These are phyloP conservation scores for Ochotona curzoniae DNA, from an alignment of 2,113 vertebrate genomes.

Conservation along the genomic window DNA sequence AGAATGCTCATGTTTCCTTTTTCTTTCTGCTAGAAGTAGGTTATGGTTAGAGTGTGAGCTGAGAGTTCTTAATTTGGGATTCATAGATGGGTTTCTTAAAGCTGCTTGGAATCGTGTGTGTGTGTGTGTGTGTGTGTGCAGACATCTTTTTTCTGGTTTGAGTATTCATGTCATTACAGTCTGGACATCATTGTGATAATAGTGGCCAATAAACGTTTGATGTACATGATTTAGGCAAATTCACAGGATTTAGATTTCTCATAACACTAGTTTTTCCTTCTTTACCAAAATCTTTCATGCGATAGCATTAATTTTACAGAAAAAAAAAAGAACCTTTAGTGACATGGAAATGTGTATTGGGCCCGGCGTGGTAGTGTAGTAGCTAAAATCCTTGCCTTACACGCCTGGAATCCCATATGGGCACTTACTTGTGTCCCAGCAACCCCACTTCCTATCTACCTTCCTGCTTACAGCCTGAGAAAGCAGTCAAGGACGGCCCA, in stretches of 20 bases:
- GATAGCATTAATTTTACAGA: no score
- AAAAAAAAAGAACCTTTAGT: no score
- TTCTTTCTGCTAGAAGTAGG: constrained; percentile 41
- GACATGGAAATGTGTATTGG: no score
- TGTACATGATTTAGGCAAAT: neutral
- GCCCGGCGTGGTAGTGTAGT: no score
- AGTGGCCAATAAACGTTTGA: neutral
- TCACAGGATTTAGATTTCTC: neutral
- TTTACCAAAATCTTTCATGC: neutral
- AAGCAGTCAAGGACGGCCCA: no score
- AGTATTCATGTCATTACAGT: constrained; percentile 1
- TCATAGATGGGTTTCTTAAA: neutral
- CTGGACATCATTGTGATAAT: neutral
- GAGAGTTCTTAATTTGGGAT: neutral
- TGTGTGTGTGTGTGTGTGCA: neutral
- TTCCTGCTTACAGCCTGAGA: no score
- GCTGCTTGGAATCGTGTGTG: neutral
- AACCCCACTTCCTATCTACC: no score
- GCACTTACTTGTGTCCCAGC: no score
- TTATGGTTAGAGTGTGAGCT: neutral
- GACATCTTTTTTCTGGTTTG: neutral
- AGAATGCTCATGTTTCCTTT: neutral
- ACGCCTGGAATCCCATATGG: no score
- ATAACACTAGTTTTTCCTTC: neutral
- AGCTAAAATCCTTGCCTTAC: no score